Conservation (phyloP, 1,140 invertebrate species). For the Probaryconus sp. region DNA sequence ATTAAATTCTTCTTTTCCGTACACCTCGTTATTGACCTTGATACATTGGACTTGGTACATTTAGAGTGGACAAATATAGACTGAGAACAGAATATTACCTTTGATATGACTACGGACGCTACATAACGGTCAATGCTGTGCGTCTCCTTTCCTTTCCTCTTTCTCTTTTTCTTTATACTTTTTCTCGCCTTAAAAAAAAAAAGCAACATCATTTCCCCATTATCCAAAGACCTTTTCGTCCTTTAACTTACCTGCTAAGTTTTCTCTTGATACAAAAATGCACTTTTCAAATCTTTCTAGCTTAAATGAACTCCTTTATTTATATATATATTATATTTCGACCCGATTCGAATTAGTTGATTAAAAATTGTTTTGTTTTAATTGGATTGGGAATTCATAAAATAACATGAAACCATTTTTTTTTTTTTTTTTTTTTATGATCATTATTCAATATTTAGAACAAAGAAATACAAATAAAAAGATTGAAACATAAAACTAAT, state of each 20-base stretch:
- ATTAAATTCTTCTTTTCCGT: too few species aligned
- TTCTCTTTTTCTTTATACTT: slow-evolving; percentile 46
- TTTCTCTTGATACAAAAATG: slow-evolving; percentile 1
- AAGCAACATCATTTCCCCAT: slow-evolving; percentile 2
- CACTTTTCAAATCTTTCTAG: too few species aligned
- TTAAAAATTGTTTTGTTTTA: too few species aligned
- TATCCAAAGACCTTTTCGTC: neutral
- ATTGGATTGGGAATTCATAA: too few species aligned
- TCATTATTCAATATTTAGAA: too few species aligned
- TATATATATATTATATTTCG: too few species aligned
- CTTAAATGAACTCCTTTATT: too few species aligned
- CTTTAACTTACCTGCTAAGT: neutral
- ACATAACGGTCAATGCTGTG: slow-evolving; percentile 70
- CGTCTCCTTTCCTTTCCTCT: slow-evolving; percentile 58
- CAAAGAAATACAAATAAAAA: too few species aligned
- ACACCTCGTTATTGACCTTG: slow-evolving; percentile 70
- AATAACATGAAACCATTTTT: too few species aligned
- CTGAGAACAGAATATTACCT: slow-evolving; percentile 62
- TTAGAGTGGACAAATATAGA: too few species aligned
- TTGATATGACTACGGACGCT: slow-evolving; percentile 61
- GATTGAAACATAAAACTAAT: neutral
- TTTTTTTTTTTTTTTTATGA: too few species aligned
- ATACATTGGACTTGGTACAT: slow-evolving; percentile 59
- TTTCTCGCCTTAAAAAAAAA: slow-evolving; percentile 28
- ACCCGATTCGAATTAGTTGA: too few species aligned